phyloP scores from a whole-genome alignment of 2,888 invertebrate genomes.

The Drosophila borealis region DNA sequence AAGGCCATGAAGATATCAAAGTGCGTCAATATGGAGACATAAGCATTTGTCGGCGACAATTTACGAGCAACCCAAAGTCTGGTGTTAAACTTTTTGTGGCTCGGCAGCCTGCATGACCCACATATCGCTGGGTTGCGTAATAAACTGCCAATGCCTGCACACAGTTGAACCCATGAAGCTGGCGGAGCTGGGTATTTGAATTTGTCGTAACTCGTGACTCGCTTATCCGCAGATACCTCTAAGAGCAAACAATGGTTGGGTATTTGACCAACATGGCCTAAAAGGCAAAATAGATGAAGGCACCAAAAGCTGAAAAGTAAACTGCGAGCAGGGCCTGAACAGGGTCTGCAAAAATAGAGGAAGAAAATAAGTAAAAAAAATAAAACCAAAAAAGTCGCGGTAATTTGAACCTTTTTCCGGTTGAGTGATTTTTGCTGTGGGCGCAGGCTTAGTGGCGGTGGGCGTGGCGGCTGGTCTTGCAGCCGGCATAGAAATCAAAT shows the following conservation, averaged over 20 bases:
- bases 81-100: conserved; percentile 41
- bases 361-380: conserved; percentile 32
- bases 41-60: conserved; percentile 38
- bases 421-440: conserved; percentile 62
- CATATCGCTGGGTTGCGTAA: conserved; percentile 25
- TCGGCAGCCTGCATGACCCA: conserved; percentile 21
- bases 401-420: conserved; percentile 81
- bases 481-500: conserved; percentile 68
- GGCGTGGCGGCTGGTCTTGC: conserved; percentile 17
- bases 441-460: conserved; percentile 20
- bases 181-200: conserved; percentile 40
- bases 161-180: conserved; percentile 6
- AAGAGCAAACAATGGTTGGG: conserved; percentile 31
- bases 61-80: conserved; percentile 40
- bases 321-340: conserved; percentile 34
- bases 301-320: conserved; percentile 67
- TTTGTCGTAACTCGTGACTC: conserved; percentile 36
- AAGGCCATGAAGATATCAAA: conserved; percentile 47
- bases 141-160: conserved; percentile 18
- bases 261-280: conserved; percentile 35
- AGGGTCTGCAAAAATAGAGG: conserved; percentile 1
- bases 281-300: conserved; percentile 42
- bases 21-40: conserved; percentile 37
- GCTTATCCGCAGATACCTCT: conserved; percentile 47
- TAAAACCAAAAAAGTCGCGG: conserved; percentile 60